A percentile compares a stretch with the other conserved stretches of the same genome.
Conservation (phyloP, 1,140 invertebrate genomes). For the Lepidotrigona ventralis region DNA sequence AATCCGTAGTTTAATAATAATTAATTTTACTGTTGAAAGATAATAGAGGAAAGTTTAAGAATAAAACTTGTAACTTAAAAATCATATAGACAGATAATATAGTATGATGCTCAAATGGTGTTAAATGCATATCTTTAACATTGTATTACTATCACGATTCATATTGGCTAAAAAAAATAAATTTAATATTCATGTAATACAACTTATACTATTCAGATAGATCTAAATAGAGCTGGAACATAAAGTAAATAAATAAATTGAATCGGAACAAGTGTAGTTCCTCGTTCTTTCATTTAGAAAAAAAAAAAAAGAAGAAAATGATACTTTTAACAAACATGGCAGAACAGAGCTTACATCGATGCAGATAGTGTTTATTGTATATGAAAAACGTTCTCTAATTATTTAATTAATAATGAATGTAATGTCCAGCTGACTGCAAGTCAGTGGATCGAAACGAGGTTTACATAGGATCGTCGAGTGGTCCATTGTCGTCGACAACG, state of each 20-base stretch:
- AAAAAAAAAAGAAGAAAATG: neutral
- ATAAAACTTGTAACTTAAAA: neutral
- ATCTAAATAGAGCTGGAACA: neutral
- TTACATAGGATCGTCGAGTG: constrained; percentile 47
- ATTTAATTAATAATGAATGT: constrained; percentile 51
- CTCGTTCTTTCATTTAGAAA: neutral
- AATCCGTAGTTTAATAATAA: too few relatives aligned
- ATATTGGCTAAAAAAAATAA: neutral
- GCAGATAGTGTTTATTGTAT: too few relatives aligned
- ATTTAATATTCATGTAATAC: neutral
- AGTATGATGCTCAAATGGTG: neutral
- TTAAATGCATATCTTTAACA: neutral
- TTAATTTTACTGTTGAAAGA: too few relatives aligned
- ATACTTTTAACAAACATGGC: neutral
- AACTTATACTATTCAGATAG: neutral
- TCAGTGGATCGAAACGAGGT: constrained; percentile 44
- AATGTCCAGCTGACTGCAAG: constrained; percentile 12
- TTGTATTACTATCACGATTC: neutral
- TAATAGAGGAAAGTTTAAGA: neutral
- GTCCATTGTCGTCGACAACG: constrained; percentile 38
- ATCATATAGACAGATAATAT: neutral
- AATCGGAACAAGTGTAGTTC: neutral
- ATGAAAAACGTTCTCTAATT: constrained; percentile 25
- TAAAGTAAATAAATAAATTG: neutral
- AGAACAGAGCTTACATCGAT: neutral